Conservation (phyloP, 2,888 invertebrate species). For the Drosophila parthenogenetica region DNA sequence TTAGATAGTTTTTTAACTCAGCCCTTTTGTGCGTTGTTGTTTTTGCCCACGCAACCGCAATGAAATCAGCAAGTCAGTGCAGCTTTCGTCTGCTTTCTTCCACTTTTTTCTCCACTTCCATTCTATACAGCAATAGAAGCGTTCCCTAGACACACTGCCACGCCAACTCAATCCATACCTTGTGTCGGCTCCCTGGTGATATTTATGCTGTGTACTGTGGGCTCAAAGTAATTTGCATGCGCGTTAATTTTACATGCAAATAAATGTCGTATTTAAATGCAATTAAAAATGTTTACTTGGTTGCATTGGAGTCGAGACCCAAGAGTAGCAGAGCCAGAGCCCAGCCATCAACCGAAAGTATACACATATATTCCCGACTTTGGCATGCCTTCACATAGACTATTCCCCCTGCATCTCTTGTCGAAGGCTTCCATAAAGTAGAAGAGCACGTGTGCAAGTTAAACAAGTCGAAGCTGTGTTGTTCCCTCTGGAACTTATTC, state of each 20-base stretch:
- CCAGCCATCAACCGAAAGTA: conserved; percentile 36
- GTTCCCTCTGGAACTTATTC: conserved; percentile 17
- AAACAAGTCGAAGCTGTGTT: conserved; percentile 22
- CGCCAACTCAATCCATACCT: not conserved
- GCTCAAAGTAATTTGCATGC: conserved; percentile 81
- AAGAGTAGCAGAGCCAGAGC: not conserved
- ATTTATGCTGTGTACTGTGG: conserved; percentile 57
- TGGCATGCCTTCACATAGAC: conserved; percentile 43
- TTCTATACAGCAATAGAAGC: conserved; percentile 15
- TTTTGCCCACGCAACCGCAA: conserved; percentile 63
- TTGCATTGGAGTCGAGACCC: conserved; percentile 55
- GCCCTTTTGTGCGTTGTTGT: conserved; percentile 9
- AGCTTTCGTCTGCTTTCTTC: not conserved
- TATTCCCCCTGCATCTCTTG: not conserved
- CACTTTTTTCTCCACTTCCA: not conserved
- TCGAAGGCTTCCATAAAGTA: not conserved
- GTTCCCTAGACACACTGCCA: not conserved
- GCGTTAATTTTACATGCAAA: conserved; percentile 84
- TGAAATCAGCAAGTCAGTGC: conserved; percentile 50
- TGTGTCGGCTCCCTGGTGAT: conserved; percentile 21
- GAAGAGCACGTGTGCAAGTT: conserved; percentile 40
- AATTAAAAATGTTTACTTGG: conserved; percentile 82
- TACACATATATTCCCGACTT: conserved; percentile 16
- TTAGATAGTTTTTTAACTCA: not conserved
- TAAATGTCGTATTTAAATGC: conserved; percentile 85